Base-by-base conservation (phyloP, 2,113 vertebrate species). In the Capricornis sumatraensis region DNA sequence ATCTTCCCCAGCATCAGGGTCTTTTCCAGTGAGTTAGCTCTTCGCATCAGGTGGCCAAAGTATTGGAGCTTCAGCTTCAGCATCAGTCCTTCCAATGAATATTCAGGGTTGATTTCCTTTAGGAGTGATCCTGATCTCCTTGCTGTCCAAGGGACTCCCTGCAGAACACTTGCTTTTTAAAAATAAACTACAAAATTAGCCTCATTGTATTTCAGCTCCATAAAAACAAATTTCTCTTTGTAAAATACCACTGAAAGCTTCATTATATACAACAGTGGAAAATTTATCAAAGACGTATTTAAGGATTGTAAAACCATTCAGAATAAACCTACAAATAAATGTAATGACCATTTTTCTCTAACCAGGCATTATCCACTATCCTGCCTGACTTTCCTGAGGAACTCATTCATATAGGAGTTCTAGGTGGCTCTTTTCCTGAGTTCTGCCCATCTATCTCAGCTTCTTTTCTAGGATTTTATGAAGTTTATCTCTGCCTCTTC, bases 281-380 rank as follows among this genome's bases (percentile, higher is more conserved):
- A 84, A 83, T 45, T 92, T 90, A 45, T 28, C 52, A 86, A 85
- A 94, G 50, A 74, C 81, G 57, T 67, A 11, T 50, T 13, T 57
- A 43, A 74, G 11, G 36, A 74, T 40, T 74, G 36, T 40, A 40
- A 96, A 95, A 71, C 6, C 3, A 93, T 40, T 92, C 43, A 43
- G 57, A 95, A 96, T 86, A 96, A 91, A 87, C 87, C 57, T 21
- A 27, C 25, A 62, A 52, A 89, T 33, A 74, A 96, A 67, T 47
- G 40, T 43, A 95, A 83, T 89, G 62, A 85, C 36, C 11, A 13
- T 36, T 82, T 85, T 87, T 58, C 50, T 50, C 16, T 67, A 62
- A 81, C 28, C 43, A 27, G 33, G 10, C 21, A 53, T 50, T 43
- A 33, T n/a, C 21, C 21, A 16, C 55, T 45, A 36, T n/a, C 43